Base-by-base conservation (phyloP, 2,888 invertebrate species). In the Stenoptilia bipunctidactyla region DNA sequence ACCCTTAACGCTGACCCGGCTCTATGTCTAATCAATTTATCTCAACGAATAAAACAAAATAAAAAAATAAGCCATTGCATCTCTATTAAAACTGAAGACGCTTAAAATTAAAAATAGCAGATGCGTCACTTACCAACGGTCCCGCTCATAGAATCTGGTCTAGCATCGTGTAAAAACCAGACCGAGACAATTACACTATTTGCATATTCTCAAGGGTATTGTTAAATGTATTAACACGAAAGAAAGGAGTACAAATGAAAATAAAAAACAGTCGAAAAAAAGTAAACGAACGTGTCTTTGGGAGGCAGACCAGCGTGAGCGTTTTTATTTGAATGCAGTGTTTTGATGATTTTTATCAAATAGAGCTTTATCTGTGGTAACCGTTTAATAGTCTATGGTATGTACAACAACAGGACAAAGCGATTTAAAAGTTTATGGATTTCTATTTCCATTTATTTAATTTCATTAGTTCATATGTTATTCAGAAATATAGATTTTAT, bases 21-120 rank as follows among this genome's bases (percentile, higher is more conserved):
- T n/a, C n/a, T n/a, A n/a, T n/a, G n/a, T n/a, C n/a, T n/a, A n/a
- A n/a, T n/a, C n/a, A n/a, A n/a, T n/a, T n/a, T n/a, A n/a, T n/a
- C n/a, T n/a, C n/a, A n/a, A n/a, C n/a, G n/a, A n/a, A n/a, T n/a
- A n/a, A n/a, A n/a, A n/a, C n/a, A n/a, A n/a, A n/a, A n/a, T n/a
- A n/a, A n/a, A n/a, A n/a, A n/a, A n/a, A n/a, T n/a, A n/a, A n/a
- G n/a, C n/a, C n/a, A n/a, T n/a, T n/a, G n/a, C n/a, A n/a, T n/a
- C n/a, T n/a, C 62, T 5, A 20, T 20, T 5, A 20, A 8, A 20
- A 20, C 20, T 3, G 4, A 20, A 20, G 20, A 20, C 8, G 20
- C 3, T 20, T 75, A 74, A 76, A 76, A 79, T 70, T 65, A 62
- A 42, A 70, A 70, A 79, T 77, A 79, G 77, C 82, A 82, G 82